These are phyloP conservation scores for Ciconia stormi DNA, from an alignment of 2,113 vertebrate genomes.

Conservation along the genomic window DNA sequence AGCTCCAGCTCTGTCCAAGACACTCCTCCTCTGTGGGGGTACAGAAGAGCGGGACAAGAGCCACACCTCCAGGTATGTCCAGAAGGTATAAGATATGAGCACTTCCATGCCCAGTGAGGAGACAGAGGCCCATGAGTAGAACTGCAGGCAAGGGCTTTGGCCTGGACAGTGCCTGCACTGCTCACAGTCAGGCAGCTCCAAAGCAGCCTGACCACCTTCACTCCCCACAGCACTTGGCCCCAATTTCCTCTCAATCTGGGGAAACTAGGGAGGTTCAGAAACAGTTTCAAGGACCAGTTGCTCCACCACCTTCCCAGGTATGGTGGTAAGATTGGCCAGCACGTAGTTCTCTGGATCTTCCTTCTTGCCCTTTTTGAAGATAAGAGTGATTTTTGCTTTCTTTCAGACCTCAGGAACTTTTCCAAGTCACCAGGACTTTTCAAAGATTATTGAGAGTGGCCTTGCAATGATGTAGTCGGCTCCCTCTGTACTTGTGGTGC, in stretches of 20 bases:
- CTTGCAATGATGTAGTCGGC: neutral
- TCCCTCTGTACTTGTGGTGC: neutral
- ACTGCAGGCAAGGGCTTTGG: neutral
- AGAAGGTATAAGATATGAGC: neutral
- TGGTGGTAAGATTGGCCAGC: neutral
- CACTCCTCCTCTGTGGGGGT: neutral
- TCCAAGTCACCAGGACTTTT: neutral
- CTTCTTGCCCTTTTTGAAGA: neutral
- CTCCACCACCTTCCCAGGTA: neutral
- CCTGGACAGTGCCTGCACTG: neutral
- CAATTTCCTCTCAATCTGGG: fast-evolving
- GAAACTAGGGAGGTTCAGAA: neutral
- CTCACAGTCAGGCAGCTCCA: neutral
- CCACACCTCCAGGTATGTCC: neutral
- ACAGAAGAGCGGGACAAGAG: neutral
- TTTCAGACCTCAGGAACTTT: neutral
- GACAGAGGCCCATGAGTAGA: neutral
- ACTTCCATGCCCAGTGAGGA: neutral
- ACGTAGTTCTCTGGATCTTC: neutral
- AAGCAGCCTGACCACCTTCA: neutral
- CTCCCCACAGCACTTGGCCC: neutral
- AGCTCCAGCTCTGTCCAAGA: neutral
- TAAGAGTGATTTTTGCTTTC: neutral
- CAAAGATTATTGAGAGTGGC: neutral
- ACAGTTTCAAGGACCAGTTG: neutral